phyloP scores from a whole-genome alignment of 2,113 vertebrate genomes.

The Bufo gargarizans region DNA sequence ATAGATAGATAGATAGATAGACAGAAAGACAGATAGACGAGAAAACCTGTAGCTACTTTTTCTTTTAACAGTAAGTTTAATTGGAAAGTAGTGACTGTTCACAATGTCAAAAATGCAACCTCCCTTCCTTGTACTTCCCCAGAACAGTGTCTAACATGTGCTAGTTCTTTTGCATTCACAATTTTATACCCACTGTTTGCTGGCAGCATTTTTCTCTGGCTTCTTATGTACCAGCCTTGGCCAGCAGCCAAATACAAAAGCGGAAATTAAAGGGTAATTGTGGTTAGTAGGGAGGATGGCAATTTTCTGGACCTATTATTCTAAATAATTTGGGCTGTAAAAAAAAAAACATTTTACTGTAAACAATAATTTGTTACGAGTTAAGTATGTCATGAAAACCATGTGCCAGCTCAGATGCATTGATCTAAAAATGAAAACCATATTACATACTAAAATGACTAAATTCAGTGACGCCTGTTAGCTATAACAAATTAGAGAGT shows the following conservation, averaged over 20 bases:
- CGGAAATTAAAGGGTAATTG: constrained; percentile 38
- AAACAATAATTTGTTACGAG: constrained; percentile 51
- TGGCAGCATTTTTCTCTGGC: constrained; percentile 22
- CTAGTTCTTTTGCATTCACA: background rate
- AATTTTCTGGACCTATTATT: constrained; percentile 39
- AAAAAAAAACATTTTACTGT: constrained; percentile 17
- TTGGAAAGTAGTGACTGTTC: background rate
- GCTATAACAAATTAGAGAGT: background rate
- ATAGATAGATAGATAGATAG: no score
- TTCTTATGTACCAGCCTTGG: constrained; percentile 28
- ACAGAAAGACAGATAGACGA: no score
- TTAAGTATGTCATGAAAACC: constrained; percentile 10
- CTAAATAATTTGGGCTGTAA: constrained; percentile 28
- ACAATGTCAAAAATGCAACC: background rate
- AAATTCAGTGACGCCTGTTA: background rate
- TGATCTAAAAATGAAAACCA: constrained; percentile 1
- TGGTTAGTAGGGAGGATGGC: constrained; percentile 16
- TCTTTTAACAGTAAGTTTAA: background rate
- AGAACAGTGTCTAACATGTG: background rate
- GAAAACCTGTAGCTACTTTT: no score
- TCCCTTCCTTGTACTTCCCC: background rate
- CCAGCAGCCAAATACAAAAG: constrained; percentile 32
- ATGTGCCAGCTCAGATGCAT: background rate
- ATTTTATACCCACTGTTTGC: constrained; percentile 27
- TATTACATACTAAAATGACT: background rate